phyloP scores from a whole-genome alignment of 2,888 invertebrate genomes.

The Drosophila setosimentum region DNA sequence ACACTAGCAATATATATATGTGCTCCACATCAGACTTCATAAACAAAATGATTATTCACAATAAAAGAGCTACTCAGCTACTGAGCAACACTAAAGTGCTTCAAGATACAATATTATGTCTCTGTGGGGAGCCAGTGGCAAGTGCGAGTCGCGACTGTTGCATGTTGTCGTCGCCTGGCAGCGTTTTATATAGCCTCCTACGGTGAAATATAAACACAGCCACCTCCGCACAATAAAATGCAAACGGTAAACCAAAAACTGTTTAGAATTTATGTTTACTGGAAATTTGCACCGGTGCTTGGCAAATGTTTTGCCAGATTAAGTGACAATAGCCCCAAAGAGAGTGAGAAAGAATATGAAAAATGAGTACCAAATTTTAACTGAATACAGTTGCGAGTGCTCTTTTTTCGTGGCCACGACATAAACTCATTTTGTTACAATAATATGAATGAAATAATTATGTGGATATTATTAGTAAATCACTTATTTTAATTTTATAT shows the following conservation, averaged over 20 bases:
- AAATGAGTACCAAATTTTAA: conserved; percentile 15
- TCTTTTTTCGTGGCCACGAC: conserved; percentile 14
- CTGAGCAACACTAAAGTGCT: neutral
- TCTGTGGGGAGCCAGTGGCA: conserved; percentile 4
- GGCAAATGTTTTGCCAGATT: conserved; percentile 36
- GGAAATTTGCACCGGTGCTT: conserved; percentile 5
- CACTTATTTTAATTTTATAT: too few relatives aligned
- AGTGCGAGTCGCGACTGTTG: conserved; percentile 13
- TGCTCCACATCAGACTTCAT: neutral
- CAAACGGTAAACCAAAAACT: neutral
- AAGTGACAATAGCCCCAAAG: neutral
- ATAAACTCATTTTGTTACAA: conserved; percentile 13
- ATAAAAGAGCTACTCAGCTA: neutral
- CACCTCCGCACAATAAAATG: neutral
- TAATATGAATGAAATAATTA: conserved; percentile 23
- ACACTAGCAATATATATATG: neutral
- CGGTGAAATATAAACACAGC: neutral
- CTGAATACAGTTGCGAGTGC: conserved; percentile 9
- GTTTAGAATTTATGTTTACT: conserved; percentile 15
- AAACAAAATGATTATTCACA: neutral
- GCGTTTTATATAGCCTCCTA: conserved; percentile 16
- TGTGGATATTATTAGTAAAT: too few relatives aligned
- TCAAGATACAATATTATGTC: neutral
- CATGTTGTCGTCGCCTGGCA: neutral
- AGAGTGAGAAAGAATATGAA: neutral